Conservation (phyloP, 2,797 vertebrate species). For the Myoxocephalus aenaeus region DNA sequence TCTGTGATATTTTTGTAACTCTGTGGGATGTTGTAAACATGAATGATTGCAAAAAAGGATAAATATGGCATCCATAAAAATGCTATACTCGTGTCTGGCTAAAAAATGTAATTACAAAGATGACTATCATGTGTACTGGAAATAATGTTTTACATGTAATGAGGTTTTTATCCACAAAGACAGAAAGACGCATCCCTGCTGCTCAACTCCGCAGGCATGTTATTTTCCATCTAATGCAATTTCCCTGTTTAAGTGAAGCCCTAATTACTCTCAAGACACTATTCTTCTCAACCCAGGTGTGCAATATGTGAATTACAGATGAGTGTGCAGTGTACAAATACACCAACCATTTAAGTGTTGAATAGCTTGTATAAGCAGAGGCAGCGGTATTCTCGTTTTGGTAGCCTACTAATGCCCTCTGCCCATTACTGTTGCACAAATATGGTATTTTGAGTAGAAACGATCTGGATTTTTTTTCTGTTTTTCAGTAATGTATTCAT, state of each 20-base stretch:
- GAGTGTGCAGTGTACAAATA: constrained; percentile 19
- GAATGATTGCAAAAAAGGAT: neutral
- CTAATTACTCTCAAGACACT: constrained; percentile 23
- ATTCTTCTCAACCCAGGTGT: constrained; percentile 12
- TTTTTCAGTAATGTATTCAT: constrained; percentile 15
- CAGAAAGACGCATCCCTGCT: neutral
- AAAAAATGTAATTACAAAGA: neutral
- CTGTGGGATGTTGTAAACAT: constrained; percentile 5
- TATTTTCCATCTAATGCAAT: constrained; percentile 7
- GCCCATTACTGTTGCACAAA: constrained; percentile 43
- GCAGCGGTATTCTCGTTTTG: constrained; percentile 19
- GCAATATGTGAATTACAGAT: constrained; percentile 24
- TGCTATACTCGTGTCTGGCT: neutral
- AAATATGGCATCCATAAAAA: neutral
- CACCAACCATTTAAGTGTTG: constrained; percentile 5
- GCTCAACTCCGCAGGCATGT: neutral
- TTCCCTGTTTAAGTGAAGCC: constrained; percentile 1
- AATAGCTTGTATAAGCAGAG: constrained; percentile 14
- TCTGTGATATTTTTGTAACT: constrained; percentile 4
- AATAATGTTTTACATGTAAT: neutral
- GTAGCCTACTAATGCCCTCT: constrained; percentile 19
- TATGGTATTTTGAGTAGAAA: constrained; percentile 30
- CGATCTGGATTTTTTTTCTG: neutral
- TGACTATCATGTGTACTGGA: neutral
- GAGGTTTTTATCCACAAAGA: neutral